Conservation (phyloP, 2,797 vertebrate genomes). For the Lophius americanus region DNA sequence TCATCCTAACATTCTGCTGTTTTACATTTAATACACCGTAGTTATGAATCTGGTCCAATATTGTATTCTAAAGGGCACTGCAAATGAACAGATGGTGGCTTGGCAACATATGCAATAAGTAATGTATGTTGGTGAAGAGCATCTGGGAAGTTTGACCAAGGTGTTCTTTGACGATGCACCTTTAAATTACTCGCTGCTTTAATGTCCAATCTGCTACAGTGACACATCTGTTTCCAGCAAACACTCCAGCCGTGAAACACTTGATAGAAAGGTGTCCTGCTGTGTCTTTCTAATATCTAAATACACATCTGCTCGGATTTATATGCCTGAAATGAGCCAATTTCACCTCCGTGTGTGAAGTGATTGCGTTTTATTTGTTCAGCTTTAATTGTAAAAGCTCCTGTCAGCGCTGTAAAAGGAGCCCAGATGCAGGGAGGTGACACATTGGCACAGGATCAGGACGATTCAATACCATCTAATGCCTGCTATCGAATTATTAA, state of each 20-base stretch:
- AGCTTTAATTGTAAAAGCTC: slow-evolving; percentile 77
- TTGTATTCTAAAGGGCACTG: not conserved
- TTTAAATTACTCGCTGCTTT: not conserved
- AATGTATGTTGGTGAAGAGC: not conserved
- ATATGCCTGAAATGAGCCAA: slow-evolving; percentile 71
- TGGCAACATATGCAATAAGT: not conserved
- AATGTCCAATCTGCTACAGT: not conserved
- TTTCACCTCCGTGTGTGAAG: slow-evolving; percentile 52
- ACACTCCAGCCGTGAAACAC: slow-evolving; percentile 12
- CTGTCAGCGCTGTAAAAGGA: slow-evolving; percentile 56
- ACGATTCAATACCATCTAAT: slow-evolving; percentile 37
- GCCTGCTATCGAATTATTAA: slow-evolving; percentile 35
- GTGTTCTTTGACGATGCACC: not conserved
- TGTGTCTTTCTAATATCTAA: slow-evolving; percentile 57
- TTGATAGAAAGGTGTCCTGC: slow-evolving; percentile 40
- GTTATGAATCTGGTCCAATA: not conserved
- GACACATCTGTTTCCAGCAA: slow-evolving; percentile 33
- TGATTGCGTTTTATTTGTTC: slow-evolving; percentile 76
- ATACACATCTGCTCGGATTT: slow-evolving; percentile 74
- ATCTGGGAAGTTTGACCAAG: slow-evolving; percentile 4
- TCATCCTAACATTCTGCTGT: not conserved
- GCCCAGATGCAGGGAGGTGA: slow-evolving; percentile 66
- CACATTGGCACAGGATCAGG: slow-evolving; percentile 54
- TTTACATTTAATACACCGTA: not conserved
- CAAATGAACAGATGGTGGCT: not conserved